These are phyloP conservation scores for Rhizoglyphus robini DNA, from an alignment of 1,140 invertebrate genomes.

Conservation along the genomic window DNA sequence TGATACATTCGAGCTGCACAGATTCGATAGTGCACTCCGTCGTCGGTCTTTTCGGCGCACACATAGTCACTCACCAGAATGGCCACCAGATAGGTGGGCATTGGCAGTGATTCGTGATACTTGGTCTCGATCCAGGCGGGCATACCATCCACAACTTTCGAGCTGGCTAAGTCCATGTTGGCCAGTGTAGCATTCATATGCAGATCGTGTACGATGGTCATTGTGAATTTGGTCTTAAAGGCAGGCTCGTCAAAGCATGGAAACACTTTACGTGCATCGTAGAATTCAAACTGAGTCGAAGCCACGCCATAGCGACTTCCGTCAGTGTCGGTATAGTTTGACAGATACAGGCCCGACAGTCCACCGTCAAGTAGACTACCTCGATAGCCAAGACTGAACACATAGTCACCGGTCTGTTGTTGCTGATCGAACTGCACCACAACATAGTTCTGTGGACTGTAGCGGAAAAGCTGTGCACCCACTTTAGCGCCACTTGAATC, in stretches of 20 bases:
- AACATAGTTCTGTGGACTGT: constrained; percentile 48
- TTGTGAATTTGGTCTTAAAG: constrained; percentile 66
- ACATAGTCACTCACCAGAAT: constrained; percentile 38
- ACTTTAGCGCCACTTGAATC: too few relatives aligned
- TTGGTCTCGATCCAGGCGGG: constrained; percentile 23
- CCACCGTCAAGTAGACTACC: constrained; percentile 19
- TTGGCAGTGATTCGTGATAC: constrained; percentile 34
- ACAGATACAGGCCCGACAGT: constrained; percentile 12
- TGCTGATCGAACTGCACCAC: constrained; percentile 43
- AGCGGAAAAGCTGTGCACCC: constrained; percentile 36
- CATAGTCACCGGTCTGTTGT: constrained; percentile 43
- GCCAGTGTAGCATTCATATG: constrained; percentile 36
- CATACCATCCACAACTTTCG: background rate
- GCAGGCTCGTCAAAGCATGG: constrained; percentile 89
- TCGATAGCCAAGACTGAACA: constrained; percentile 37
- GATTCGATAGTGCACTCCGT: too few relatives aligned
- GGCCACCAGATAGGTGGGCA: constrained; percentile 38
- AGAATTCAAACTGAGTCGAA: constrained; percentile 73
- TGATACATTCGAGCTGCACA: constrained; percentile 9
- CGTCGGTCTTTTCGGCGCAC: constrained; percentile 27
- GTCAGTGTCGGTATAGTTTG: constrained; percentile 5
- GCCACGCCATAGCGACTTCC: constrained; percentile 52
- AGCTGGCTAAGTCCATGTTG: constrained; percentile 9
- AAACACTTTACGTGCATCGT: constrained; percentile 68
- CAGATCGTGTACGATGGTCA: constrained; percentile 52